Conservation (phyloP, 2,797 vertebrate species). For the Acrocephalus scirpaceus region DNA sequence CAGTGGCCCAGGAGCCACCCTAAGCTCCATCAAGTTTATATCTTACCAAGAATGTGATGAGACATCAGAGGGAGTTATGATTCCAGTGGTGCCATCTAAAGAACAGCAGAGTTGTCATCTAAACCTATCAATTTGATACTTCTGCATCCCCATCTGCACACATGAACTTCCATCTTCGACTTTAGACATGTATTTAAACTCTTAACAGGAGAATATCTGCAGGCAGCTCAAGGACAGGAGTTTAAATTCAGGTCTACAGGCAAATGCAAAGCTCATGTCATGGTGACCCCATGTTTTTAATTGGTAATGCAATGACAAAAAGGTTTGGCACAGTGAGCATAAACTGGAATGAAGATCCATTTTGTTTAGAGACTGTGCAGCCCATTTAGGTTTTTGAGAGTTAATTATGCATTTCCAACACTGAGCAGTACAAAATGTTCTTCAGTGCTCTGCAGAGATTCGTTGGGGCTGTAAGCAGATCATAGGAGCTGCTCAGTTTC, state of each 20-base stretch:
- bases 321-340: background rate
- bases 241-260: background rate
- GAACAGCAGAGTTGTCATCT: background rate
- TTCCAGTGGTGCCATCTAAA: background rate
- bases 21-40: background rate
- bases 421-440: background rate
- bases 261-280: background rate
- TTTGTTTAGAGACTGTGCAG: background rate
- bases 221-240: background rate
- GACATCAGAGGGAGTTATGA: background rate
- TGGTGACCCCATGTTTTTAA: background rate
- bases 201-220: background rate
- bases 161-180: background rate
- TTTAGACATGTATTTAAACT: background rate
- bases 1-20: accelerated
- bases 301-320: background rate
- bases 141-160: background rate
- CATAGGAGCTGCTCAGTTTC: background rate
- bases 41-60: background rate
- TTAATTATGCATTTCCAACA: background rate
- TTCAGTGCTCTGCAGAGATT: background rate
- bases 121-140: background rate
- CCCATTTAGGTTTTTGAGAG: background rate
- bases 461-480: background rate
- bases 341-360: background rate